Percentiles rank a stretch among this genome's conserved stretches.
Evolutionary conservation across 2,888 invertebrate genomes (phyloP).

Genomic region (Theretra japonica): DNA sequence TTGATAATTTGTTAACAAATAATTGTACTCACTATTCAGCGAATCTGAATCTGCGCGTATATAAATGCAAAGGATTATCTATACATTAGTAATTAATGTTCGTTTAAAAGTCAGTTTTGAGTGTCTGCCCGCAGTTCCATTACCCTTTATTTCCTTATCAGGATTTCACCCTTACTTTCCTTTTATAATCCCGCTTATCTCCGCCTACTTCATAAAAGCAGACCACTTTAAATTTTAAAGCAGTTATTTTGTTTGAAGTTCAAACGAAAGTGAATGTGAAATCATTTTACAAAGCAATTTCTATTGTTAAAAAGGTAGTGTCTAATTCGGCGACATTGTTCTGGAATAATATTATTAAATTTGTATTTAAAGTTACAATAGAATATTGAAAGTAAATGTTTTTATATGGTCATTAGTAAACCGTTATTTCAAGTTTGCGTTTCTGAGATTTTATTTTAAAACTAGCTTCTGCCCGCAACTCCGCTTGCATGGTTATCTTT

Average conservation of each 20-base stretch:
- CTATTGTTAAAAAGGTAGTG: conserved; percentile 55
- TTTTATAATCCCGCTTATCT: conserved; percentile 77
- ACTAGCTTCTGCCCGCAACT: too few relatives aligned
- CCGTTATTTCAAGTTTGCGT: too few relatives aligned
- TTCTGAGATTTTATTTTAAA: too few relatives aligned
- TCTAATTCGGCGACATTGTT: neutral
- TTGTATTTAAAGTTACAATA: neutral
- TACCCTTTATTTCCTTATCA: conserved; percentile 76
- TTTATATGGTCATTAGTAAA: too few relatives aligned
- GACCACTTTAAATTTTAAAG: conserved; percentile 70
- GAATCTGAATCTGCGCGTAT: too few relatives aligned
- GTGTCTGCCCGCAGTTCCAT: conserved; percentile 65
- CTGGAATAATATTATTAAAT: neutral
- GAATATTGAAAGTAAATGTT: neutral
- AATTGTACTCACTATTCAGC: too few relatives aligned
- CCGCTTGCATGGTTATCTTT: too few relatives aligned
- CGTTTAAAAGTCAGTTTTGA: conserved; percentile 32
- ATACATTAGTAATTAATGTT: neutral
- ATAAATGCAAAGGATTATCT: too few relatives aligned
- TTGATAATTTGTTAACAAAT: too few relatives aligned
- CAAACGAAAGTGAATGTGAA: conserved; percentile 66
- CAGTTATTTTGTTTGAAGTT: conserved; percentile 67
- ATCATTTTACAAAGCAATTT: conserved; percentile 59
- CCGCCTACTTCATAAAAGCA: conserved; percentile 73
- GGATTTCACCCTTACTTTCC: conserved; percentile 67